Base-by-base conservation (phyloP, 1,140 invertebrate genomes). In the Oryzaephilus surinamensis region DNA sequence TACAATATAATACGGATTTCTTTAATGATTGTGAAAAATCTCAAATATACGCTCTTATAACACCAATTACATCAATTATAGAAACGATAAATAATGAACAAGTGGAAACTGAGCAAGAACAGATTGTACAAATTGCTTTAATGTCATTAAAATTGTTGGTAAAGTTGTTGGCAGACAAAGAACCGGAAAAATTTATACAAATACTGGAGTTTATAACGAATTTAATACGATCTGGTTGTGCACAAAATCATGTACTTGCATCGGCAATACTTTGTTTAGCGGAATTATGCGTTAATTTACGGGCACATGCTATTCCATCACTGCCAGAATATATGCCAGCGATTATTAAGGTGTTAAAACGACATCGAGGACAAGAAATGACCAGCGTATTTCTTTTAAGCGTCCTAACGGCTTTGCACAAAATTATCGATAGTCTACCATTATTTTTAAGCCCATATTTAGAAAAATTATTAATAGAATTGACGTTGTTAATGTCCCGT, bases 371-470 rank as follows among this genome's bases (percentile, higher is more conserved):
- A 15, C 55, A 68, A 50, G 59, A 64, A 45, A 63, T 64, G 2
- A 60, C 62, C 3, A 45, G 62, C 45, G 40, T 58, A 28, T 48
- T 67, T 53, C 32, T 60, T 62, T 61, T 46, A 14, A 60, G 60
- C 48, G 40, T 49, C 2, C 68, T 90, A 0, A 84, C 82, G 10
- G 74, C 81, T 1, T 58, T 90, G 12, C 76, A 81, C 36, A 89
- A 86, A 58, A 75, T 93, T 14, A 70, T 92, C 1, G 82, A 89
- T 49, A 81, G 77, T 13, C 53, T 92, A 14, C 76, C 83, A 0
- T 63, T 81, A 3, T 91, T 94, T 52, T 59, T 93, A 14, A 89
- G 84, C 46, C 79, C 85, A 0, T 93, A 91, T 61, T 60, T 93
- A 18, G 71, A 80, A 38, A 79, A 83, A 44, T 71, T 93, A 17